Evolutionary conservation across 2,113 vertebrate species (phyloP).

Genomic region (Columba livia): DNA sequence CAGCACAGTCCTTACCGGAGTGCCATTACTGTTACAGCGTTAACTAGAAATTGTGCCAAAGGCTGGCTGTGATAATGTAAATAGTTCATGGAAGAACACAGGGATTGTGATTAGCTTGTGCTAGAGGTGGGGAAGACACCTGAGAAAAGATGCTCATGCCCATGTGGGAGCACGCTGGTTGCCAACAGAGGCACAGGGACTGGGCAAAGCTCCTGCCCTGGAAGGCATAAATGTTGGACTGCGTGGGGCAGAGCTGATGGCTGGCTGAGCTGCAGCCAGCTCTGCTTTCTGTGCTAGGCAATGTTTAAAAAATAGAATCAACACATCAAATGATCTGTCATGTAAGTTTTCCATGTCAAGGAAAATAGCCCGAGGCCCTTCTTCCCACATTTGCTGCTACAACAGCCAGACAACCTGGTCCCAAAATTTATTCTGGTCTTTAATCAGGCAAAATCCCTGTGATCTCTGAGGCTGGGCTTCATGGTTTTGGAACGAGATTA

Average conservation of each 20-base stretch:
- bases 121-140: neutral
- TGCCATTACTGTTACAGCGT: neutral
- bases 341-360: conserved; percentile 58
- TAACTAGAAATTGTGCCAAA: neutral
- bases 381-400: conserved; percentile 44
- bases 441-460: conserved; percentile 49
- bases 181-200: neutral
- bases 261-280: conserved; percentile 41
- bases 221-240: neutral
- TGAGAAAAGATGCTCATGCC: neutral
- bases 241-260: neutral
- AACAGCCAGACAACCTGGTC: conserved; percentile 53
- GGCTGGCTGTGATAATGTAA: neutral
- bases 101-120: neutral
- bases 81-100: neutral
- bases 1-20: neutral
- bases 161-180: neutral
- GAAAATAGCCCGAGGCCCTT: conserved; percentile 51
- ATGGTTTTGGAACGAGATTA: neutral
- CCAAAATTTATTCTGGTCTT: conserved; percentile 50
- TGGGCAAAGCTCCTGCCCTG: neutral
- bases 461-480: conserved; percentile 22
- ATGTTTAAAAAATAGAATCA: conserved; percentile 52
- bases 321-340: conserved; percentile 58
- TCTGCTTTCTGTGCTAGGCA: neutral